Conservation (phyloP, 2,888 invertebrate species). For the Drosophila diplacantha region DNA sequence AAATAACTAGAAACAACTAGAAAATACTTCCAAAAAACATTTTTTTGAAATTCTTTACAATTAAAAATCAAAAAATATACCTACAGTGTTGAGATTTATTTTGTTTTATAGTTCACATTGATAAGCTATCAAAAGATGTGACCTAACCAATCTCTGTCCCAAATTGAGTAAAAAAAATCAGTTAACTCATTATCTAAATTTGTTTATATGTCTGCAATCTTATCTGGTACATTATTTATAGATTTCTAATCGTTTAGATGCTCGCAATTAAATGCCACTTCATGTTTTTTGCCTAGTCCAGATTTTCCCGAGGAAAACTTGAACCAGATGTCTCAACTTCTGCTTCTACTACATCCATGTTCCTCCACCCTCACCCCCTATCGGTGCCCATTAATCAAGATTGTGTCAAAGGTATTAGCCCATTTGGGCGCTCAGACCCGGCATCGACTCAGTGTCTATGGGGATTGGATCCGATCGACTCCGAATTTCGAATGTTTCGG, state of each 20-base stretch:
- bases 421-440: constrained; percentile 39
- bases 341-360: not conserved
- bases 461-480: constrained; percentile 17
- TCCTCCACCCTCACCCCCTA: constrained; percentile 12
- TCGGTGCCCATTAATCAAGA: constrained; percentile 61
- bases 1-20: not conserved
- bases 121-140: not conserved
- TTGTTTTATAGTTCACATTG: not conserved
- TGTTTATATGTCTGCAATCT: constrained; percentile 9
- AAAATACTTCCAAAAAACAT: too few relatives aligned
- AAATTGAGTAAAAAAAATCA: not conserved
- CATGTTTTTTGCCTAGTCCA: constrained; percentile 4
- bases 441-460: constrained; percentile 26
- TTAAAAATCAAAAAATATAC: not conserved
- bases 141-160: not conserved
- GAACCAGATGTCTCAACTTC: constrained; percentile 15
- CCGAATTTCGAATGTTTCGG: constrained; percentile 16
- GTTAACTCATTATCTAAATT: not conserved
- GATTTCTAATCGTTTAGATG: constrained; percentile 19
- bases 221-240: constrained; percentile 25
- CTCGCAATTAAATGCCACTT: constrained; percentile 30
- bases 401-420: constrained; percentile 64
- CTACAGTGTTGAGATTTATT: not conserved
- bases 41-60: too few relatives aligned
- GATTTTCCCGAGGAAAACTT: constrained; percentile 23